Evolutionary conservation across 2,797 vertebrate species (phyloP), one percentile per base, ranked within the genome.

Genomic region (Etheostoma perlongum): DNA sequence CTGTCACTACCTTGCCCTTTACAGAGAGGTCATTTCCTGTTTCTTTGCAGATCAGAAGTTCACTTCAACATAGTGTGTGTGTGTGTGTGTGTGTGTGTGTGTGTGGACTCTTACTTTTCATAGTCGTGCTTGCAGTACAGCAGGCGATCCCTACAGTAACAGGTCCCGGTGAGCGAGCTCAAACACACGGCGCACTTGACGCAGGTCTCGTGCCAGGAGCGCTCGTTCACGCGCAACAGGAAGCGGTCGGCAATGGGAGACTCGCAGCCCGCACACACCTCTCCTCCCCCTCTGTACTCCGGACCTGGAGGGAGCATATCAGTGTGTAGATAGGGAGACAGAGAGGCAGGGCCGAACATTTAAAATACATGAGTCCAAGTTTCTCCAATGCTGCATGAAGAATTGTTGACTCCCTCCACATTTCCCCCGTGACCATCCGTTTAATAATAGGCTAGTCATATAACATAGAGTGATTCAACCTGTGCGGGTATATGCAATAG

Each of bases 71-170:
- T 16, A 14, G 8, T 18, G 55, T 60, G 19, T 18, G 36, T 46
- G 52, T 49, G 62, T 76, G 65, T 21, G 48, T 40, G 74, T 42
- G 70, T 30, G 71, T 46, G 57, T 40, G 55, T 58, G 42, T 15
- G 21, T 25, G 19, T n/a, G 6, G 5, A 6, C 19, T 71, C 96
- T 96, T 96, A 97, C 97, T 97, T 97, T 78, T 97, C 96, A 61
- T 97, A 97, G 94, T 97, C 97, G 46, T 96, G 96, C 57, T 96
- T 97, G 95, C 97, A 97, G 94, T 97, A 97, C 19, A 97, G 95
- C 85, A 96, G 95, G 23, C 96, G 95, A 92, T 97, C 95, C 61
- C 96, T 95, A 67, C 95, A 96, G 93, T 97, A 97, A 91, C 97
- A 97, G 75, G 95, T 96, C 59, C 96, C 96, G 2, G 95, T 93